These are phyloP conservation scores for Felis catus DNA, from an alignment of 2,113 vertebrate species.

Conservation along the genomic window F.catus_Fca126_mat1.0 CM031414.1:25144501-25145000, in stretches of 20 bases:
- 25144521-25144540: background rate
- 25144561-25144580: background rate
- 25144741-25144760: constrained; percentile 1
- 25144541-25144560: background rate
- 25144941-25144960: too few relatives aligned
- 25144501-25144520: background rate
- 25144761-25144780: background rate
- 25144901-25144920: too few relatives aligned
- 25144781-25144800: background rate
- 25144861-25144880: background rate
- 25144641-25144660: background rate
- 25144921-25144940: too few relatives aligned
- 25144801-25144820: background rate
- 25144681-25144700: background rate
- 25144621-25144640: background rate
- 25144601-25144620: background rate
- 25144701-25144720: too few relatives aligned
- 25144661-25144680: constrained; percentile 21
- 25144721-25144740: background rate
- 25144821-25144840: constrained; percentile 27
- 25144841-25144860: background rate
- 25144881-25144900: background rate
- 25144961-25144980: too few relatives aligned
- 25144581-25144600: background rate
- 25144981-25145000: too few relatives aligned